Evolutionary conservation across 2,888 invertebrate genomes (phyloP), one percentile per base, ranked within the genome.

Genomic region (Chouioia cunea): DNA sequence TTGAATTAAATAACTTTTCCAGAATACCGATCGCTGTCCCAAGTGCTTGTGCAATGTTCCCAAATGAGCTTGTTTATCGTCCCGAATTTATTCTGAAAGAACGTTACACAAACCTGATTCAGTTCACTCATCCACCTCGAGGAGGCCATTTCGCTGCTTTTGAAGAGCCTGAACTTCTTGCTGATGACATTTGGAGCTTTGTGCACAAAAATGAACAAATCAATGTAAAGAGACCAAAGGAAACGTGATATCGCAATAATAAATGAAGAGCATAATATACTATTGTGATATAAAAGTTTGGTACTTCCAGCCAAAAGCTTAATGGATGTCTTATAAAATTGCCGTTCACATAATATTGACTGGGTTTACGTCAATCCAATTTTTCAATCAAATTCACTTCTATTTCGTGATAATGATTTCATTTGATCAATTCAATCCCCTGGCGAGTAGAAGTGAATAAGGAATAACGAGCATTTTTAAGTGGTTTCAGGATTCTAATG

Each of bases 131-230:
- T 53, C 87, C 91, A 44, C 86, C 89, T 0, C 87, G 89, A 2
- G 95, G 95, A 0, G 97, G 97, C 0, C 97, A 97, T 83, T 97
- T 96, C 83, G 92, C 93, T 0, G 94, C 95, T 0, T 87, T 96
- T 67, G 95, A 97, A 82, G 88, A 90, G 72, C 95, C 97, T 0
- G 84, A 89, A 50, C 77, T 92, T 0, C 79, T 97, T 27, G 91
- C 93, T 2, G 86, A 89, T 0, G 95, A 96, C 80, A 84, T 97
- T 10, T 90, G 89, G 79, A 80, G 85, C 0, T 91, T 91, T 65
- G 88, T 92, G 0, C 80, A 85, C 0, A 88, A 88, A 23, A 59
- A 58, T 10, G 77, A 78, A 50, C 48, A 67, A n/a, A 63, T 66
- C 23, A 18, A 2, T 1, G 53, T 63, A 0, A 15, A 65, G 16